These are phyloP conservation scores for Meloidogyne hapla DNA, from an alignment of 1,140 invertebrate species.

Conservation along the genomic window DNA sequence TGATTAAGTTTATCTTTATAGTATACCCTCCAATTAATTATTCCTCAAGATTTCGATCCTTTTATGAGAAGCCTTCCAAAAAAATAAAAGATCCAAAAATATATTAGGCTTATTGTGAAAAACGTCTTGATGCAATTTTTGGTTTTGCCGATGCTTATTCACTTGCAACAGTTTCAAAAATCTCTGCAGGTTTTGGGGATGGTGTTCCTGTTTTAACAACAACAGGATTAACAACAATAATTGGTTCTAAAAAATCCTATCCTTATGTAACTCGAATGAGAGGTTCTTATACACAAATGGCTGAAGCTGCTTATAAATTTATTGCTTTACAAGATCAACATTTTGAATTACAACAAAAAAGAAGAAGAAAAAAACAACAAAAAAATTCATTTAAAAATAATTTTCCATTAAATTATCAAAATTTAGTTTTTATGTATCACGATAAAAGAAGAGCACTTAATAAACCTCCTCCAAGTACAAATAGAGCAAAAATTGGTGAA, in stretches of 20 bases:
- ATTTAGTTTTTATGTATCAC: conserved; percentile 63
- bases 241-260: conserved; percentile 73
- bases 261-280: conserved; percentile 80
- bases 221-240: conserved; percentile 78
- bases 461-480: conserved; percentile 19
- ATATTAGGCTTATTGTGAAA: conserved; percentile 52
- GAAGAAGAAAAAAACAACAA: conserved; percentile 2
- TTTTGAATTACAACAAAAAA: background rate
- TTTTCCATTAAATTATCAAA: conserved; percentile 50
- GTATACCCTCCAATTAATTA: too few relatives aligned
- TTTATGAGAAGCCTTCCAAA: too few relatives aligned
- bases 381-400: conserved; percentile 15
- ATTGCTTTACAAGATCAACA: conserved; percentile 48
- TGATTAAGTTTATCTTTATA: too few relatives aligned
- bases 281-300: conserved; percentile 77
- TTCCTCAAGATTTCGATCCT: too few relatives aligned
- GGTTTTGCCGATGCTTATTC: conserved; percentile 88
- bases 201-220: conserved; percentile 80
- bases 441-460: conserved; percentile 61
- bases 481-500: background rate
- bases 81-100: conserved; percentile 19
- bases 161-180: conserved; percentile 82
- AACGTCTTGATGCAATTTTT: conserved; percentile 66
- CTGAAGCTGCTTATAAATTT: conserved; percentile 64
- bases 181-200: conserved; percentile 76